These are phyloP conservation scores for Nycticebus coucang DNA, from an alignment of 2,113 vertebrate species.

Conservation along the genomic window DNA sequence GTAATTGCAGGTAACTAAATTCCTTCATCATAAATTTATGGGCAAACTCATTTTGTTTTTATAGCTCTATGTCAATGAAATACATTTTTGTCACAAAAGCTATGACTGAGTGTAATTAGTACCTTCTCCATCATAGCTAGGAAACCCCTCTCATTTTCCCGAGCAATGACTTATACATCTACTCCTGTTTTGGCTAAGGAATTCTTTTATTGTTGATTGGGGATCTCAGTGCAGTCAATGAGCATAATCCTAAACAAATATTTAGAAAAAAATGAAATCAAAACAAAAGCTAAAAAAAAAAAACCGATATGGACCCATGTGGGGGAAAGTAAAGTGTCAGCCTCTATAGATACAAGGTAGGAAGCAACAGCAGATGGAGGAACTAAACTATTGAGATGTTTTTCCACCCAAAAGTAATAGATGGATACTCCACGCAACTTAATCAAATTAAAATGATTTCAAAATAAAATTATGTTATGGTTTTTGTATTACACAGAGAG, in stretches of 20 bases:
- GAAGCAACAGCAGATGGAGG: not conserved
- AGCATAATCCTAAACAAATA: not conserved
- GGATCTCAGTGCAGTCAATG: not conserved
- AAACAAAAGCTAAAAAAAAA: not conserved
- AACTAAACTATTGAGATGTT: not conserved
- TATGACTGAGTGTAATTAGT: conserved; percentile 32
- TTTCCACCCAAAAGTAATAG: too few relatives aligned
- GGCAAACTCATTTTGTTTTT: conserved; percentile 28
- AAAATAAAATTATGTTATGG: not conserved
- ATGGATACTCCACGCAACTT: rapidly evolving
- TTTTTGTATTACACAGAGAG: not conserved
- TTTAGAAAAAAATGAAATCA: not conserved
- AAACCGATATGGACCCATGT: not conserved
- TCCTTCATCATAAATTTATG: conserved; percentile 34
- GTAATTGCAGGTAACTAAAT: not conserved
- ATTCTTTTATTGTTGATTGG: not conserved
- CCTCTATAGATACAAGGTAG: not conserved
- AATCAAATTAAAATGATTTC: not conserved
- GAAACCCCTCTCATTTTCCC: not conserved
- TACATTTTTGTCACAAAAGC: not conserved
- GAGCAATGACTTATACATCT: not conserved
- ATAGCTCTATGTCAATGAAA: not conserved
- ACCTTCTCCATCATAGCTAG: not conserved
- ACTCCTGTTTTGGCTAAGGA: not conserved
- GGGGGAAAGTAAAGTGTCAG: not conserved